Evolutionary conservation across 1,140 invertebrate genomes (phyloP), one percentile per base, ranked within the genome.

Genomic region (Heliconius congener): DNA sequence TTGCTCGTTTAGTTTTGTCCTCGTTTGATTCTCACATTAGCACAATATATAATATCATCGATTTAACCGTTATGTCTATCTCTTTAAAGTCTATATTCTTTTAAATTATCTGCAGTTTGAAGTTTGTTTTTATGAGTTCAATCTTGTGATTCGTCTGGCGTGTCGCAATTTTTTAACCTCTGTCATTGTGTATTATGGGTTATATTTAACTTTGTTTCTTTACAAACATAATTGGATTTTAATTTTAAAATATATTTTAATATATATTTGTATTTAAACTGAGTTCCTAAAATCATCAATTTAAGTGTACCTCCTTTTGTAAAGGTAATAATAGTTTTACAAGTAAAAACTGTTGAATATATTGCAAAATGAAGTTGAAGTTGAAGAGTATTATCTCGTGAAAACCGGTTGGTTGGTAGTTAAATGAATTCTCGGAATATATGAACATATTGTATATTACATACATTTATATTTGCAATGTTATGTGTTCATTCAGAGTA

Each of bases 1-100:
- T 90, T 90, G 88, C 79, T 74, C 82, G 80, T 83, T 87, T 77
- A 77, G 78, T 60, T 81, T 73, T 81, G 88, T 83, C 88, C 88
- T 90, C 85, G 87, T 74, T 81, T 81, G 82, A 72, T 86, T 90
- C 84, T 84, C 85, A 86, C 82, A 82, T 83, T 81, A 77, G 18
- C 70, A 60, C 71, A 71, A 73, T 73, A 74, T 71, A 39, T 16
- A 42, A 74, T 73, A n/a, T 18, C 23, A 8, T 34, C 37, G 73
- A 66, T 55, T 57, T 78, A 50, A 72, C 50, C 70, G 50, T 57
- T 81, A 82, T 78, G 57, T 11, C 50, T 50, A 76, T 60, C n/a
- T 34, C 0, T n/a, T 55, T 85, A 81, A 81, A 73, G 78, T 73
- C 52, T 50, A 74, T 78, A 77, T 72, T 84, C 60, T 34, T 71